Evolutionary conservation across 2,797 vertebrate species (phyloP), one percentile per base, ranked within the genome.

Genomic region (Chromis chromis): DNA sequence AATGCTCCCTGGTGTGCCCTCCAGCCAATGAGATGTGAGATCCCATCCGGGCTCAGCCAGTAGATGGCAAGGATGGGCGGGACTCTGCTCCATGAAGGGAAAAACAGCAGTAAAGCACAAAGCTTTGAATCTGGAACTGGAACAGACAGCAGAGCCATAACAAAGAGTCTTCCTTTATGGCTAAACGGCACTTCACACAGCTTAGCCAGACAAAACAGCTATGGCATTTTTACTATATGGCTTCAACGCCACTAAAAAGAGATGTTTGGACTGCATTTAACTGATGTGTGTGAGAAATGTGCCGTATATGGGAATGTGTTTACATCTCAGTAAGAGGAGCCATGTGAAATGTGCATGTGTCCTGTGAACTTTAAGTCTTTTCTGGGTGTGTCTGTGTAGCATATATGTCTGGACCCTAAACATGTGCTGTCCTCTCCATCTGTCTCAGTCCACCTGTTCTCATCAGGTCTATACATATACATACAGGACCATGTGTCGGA

Each of bases 101-200:
- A 86, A 86, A 83, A 84, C 86, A 71, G 86, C 83, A 87, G 89
- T 81, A 79, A 81, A 83, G 79, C 92, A 92, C 91, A 92, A 91
- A 93, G 91, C 92, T 91, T 85, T 87, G 86, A 91, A 89, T 89
- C 79, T 90, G 83, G 67, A 91, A 76, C 52, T 85, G 82, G 83
- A 85, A 76, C 78, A 88, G 85, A 87, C 80, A 77, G 79, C 59
- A 58, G 54, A 86, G 79, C 80, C 70, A 67, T 89, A 91, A 92
- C 92, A 93, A 92, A 93, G 90, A 83, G 77, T 70, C 42, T 69
- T 80, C 75, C 71, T 84, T 87, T 73, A 81, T 65, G 74, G 65
- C 16, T 48, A 55, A 78, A 62, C 6, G 9, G 31, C 55, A 76
- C 70, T 77, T 87, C 71, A 74, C 84, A 70, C 68, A 21, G 52